phyloP scores from a whole-genome alignment of 2,797 vertebrate genomes.

The Tapera naevia region DNA sequence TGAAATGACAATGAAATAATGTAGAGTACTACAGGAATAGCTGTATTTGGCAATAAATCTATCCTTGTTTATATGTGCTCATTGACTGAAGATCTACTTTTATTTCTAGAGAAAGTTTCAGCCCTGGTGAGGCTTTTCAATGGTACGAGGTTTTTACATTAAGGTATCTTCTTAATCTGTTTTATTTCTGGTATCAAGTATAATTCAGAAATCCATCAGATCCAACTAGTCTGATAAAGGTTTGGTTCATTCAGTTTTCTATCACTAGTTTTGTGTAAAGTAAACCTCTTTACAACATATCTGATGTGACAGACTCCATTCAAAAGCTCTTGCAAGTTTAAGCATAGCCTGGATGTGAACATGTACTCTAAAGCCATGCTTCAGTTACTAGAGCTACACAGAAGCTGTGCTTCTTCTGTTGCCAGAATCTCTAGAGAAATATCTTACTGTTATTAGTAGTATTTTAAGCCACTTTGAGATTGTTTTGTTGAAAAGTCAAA shows the following conservation, averaged over 20 bases:
- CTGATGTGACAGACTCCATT: neutral
- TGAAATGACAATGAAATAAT: neutral
- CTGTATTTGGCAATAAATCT: neutral
- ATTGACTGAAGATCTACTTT: neutral
- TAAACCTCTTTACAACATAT: neutral
- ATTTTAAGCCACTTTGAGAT: neutral
- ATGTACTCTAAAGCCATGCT: neutral
- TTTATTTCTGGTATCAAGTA: neutral
- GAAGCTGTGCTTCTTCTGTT: neutral
- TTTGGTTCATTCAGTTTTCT: neutral
- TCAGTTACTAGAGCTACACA: neutral
- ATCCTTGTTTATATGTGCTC: neutral
- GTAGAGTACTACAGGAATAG: neutral
- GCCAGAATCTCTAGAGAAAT: slow-evolving; percentile 9
- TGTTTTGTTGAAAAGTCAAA: slow-evolving; percentile 29
- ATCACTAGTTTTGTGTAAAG: neutral
- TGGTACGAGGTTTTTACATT: neutral
- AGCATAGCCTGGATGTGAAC: neutral
- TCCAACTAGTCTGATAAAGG: neutral
- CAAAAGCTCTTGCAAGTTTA: neutral
- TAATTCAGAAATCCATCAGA: neutral
- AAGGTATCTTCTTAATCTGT: neutral
- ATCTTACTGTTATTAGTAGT: neutral
- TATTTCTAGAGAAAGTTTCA: neutral
- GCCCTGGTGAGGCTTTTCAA: neutral